Conservation (phyloP, 2,113 vertebrate species). For the Nesogale talazaci region DNA sequence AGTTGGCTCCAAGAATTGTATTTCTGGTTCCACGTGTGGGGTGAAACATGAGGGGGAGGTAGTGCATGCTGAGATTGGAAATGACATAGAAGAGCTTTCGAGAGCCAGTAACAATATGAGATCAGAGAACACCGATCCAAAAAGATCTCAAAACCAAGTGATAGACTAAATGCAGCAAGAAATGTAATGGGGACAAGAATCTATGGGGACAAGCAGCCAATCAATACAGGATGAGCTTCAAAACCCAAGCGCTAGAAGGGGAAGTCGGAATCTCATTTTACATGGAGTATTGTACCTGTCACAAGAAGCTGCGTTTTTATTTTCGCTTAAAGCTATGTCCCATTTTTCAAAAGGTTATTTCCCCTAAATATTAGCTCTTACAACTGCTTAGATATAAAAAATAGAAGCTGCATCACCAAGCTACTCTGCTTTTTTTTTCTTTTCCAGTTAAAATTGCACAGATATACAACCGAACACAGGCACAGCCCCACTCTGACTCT, state of each 20-base stretch:
- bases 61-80: neutral
- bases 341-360: slow-evolving; percentile 44
- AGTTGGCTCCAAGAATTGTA: neutral
- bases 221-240: neutral
- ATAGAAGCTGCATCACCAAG: neutral
- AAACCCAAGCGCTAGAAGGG: neutral
- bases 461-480: neutral
- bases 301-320: neutral
- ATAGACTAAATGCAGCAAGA: neutral
- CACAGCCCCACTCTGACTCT: neutral
- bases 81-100: neutral
- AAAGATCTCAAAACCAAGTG: neutral
- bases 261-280: neutral
- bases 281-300: neutral
- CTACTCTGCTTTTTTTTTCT: neutral
- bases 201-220: neutral
- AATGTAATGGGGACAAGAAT: neutral
- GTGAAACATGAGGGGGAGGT: neutral
- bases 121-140: neutral
- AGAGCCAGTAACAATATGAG: neutral
- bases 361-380: slow-evolving; percentile 16
- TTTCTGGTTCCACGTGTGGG: neutral
- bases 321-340: neutral
- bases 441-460: slow-evolving; percentile 28
- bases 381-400: neutral